Base-by-base conservation (phyloP, 2,888 invertebrate species). In the Drosophila kanekoi region DNA sequence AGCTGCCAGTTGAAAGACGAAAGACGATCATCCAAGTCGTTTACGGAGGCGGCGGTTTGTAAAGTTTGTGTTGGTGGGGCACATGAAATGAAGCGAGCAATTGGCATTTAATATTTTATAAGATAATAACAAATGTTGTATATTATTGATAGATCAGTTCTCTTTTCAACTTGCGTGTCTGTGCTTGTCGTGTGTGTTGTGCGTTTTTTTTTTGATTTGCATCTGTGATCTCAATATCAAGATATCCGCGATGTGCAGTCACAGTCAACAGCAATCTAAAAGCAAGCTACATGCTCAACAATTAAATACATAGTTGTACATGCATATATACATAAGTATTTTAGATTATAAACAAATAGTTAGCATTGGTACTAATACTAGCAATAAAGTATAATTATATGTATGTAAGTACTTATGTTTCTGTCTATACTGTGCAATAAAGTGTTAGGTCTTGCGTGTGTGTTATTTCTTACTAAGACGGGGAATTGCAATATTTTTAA, bases 1-100 rank as follows among this genome's bases (percentile, higher is more conserved):
- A 72, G 64, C 79, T 84, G 67, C 40, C 58, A 69, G 71, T 61
- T 49, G 56, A 49, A 56, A 57, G 69, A 59, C 44, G 56, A 49
- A 56, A 57, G 69, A 59, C 44, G 57, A 41, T 49, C 33, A 43
- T 48, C 44, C 59, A 45, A 47, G 45, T 47, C 3, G n/a, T 44
- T 37, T 14, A 40, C 20, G 18, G 8, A 45, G 51, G n/a, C 40
- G 52, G 33, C 33, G 33, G n/a, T 49, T 41, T 37, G 18, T 43
- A n/a, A 61, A 3, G 18, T 43, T 49, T 37, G 28, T 10, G 41
- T 63, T 38, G 14, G 9, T 43, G n/a, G n/a, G 52, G 58, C 45
- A 69, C 51, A 70, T 68, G 70, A 57, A 70, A 70, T 35, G 48
- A 70, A 64, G 64, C 54, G 47, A 64, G 54, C 45, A 44, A 52